Base-by-base conservation (phyloP, 2,888 invertebrate species). In the Ophraella communa region DNA sequence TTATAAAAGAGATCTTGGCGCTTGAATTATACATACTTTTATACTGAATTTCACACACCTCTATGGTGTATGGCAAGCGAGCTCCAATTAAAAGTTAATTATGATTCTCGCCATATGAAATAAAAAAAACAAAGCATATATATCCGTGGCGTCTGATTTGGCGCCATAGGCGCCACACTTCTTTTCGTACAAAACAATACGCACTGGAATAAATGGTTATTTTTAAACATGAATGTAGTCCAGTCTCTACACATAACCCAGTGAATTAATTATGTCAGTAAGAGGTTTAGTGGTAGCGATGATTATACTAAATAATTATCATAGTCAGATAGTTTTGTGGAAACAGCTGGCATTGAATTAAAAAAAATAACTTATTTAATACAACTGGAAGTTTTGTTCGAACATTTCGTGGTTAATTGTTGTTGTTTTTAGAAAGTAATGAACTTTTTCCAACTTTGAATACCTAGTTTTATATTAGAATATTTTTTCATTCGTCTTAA, bases 141-240 rank as follows among this genome's bases (percentile, higher is more conserved):
- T 35, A 58, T 51, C 27, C 33, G 62, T 33, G 66, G 64, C 68
- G 68, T 61, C 68, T 64, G 45, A 42, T 60, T 67, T 64, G 65
- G 73, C 75, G 75, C 71, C 75, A 58, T 52, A 60, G 75, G 72
- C 76, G 77, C 69, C 75, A 70, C 73, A 66, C 62, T 68, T 74
- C 71, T 73, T 74, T 72, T 74, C 68, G 68, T 66, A 59, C 58
- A 68, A 71, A 69, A 69, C 71, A 70, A 69, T 70, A 68, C 65
- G 65, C 65, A 64, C 62, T 66, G 66, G 64, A 64, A 66, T 17
- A 24, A 65, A 63, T 49, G 66, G 64, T 68, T 68, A 68, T 68
- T 68, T 68, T 66, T 68, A 68, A 68, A 65, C 65, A 60, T 33
- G n/a, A 52, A 49, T 51, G 45, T 51, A 51, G 49, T 7, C 27